A percentile compares a stretch with the other conserved stretches of the same genome.
These are phyloP conservation scores for Tetramorium bicarinatum DNA, from an alignment of 2,888 invertebrate species.

Conservation along the genomic window DNA sequence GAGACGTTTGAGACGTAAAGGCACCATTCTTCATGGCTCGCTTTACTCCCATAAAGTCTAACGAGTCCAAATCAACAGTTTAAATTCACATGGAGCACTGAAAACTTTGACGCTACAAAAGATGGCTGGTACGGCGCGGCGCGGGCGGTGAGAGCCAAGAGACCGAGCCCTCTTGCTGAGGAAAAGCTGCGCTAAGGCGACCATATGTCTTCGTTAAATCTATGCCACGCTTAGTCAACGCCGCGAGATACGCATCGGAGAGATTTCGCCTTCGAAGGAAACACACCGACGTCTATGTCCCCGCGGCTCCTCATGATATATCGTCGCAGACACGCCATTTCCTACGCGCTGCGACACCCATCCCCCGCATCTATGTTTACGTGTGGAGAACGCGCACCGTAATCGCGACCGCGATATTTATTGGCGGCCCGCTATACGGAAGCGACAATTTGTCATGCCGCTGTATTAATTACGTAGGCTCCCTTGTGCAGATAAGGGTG, in stretches of 20 bases:
- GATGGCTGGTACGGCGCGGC: neutral
- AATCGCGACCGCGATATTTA: constrained; percentile 71
- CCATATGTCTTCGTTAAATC: constrained; percentile 51
- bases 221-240: constrained; percentile 50
- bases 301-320: constrained; percentile 45
- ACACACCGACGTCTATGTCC: constrained; percentile 42
- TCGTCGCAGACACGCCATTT: constrained; percentile 54
- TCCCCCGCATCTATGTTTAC: constrained; percentile 40
- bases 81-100: neutral
- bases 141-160: neutral
- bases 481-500: constrained; percentile 64
- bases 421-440: constrained; percentile 69
- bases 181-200: constrained; percentile 16
- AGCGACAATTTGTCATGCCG: constrained; percentile 72
- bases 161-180: neutral
- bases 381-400: constrained; percentile 44
- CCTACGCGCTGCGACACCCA: constrained; percentile 29
- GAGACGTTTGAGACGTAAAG: neutral
- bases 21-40: neutral
- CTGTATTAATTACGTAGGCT: constrained; percentile 70
- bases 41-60: neutral
- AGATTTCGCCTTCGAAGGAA: constrained; percentile 53
- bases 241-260: constrained; percentile 50
- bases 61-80: neutral
- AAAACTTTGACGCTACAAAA: constrained; percentile 9